phyloP scores from a whole-genome alignment of 2,113 vertebrate genomes.

The Chitala chitala region DNA sequence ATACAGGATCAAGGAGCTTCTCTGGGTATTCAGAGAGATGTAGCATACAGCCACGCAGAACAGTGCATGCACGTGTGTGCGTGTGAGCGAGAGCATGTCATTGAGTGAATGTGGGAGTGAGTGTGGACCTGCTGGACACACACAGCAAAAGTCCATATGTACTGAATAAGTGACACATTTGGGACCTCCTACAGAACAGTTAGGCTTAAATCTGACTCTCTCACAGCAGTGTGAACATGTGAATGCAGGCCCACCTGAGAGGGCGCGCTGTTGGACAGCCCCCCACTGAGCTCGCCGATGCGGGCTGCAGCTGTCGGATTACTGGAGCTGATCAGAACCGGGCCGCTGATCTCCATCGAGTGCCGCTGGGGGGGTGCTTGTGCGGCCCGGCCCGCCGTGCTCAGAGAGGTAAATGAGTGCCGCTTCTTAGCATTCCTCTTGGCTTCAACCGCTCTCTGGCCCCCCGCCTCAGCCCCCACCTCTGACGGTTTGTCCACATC shows the following conservation, averaged over 20 bases:
- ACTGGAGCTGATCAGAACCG: conserved; percentile 96
- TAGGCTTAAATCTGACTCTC: conserved; percentile 17
- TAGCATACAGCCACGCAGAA: too few relatives aligned
- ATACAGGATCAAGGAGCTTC: too few relatives aligned
- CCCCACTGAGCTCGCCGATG: conserved; percentile 85
- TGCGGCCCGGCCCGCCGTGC: conserved; percentile 90
- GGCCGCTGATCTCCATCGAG: conserved; percentile 97
- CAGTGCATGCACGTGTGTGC: not conserved
- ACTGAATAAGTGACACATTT: too few relatives aligned
- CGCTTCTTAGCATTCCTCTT: conserved; percentile 99
- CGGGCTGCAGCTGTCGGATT: conserved; percentile 92
- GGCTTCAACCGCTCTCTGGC: conserved; percentile 74
- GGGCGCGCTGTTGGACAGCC: conserved; percentile 89
- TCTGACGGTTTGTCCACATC: conserved; percentile 86
- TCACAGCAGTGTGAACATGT: not conserved
- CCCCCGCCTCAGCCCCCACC: conserved; percentile 67
- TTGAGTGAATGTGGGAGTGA: too few relatives aligned
- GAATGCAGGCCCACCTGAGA: conserved; percentile 77
- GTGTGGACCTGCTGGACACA: too few relatives aligned
- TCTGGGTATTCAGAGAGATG: too few relatives aligned
- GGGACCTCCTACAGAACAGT: not conserved
- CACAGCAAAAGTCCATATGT: too few relatives aligned
- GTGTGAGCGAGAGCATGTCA: not conserved
- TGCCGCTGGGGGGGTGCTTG: conserved; percentile 87
- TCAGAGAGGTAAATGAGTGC: conserved; percentile 97